Conservation (phyloP, 2,113 vertebrate genomes). For the Dolichotis patagonum region DNA sequence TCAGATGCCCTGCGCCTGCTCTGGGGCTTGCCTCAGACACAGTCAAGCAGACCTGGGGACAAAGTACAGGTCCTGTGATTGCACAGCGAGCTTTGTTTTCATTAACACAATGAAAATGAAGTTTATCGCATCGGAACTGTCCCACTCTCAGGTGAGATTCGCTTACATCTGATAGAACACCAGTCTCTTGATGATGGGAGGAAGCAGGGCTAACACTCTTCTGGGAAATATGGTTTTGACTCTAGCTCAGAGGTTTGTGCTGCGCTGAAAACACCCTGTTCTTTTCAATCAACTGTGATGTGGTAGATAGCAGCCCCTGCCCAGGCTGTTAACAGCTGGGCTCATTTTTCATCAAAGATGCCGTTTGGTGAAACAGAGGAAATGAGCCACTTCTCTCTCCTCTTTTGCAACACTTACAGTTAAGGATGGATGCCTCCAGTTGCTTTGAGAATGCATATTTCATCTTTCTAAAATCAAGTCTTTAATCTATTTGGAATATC, state of each 20-base stretch:
- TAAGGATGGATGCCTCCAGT: background rate
- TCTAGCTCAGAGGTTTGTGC: constrained; percentile 74
- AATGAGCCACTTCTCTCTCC: background rate
- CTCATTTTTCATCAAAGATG: constrained; percentile 51
- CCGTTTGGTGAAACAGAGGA: background rate
- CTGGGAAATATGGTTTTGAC: constrained; percentile 77
- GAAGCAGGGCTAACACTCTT: constrained; percentile 73
- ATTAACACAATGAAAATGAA: background rate
- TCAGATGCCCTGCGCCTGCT: no score
- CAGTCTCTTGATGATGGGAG: constrained; percentile 64
- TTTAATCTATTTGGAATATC: constrained; percentile 33
- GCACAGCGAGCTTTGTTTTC: background rate
- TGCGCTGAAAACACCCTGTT: constrained; percentile 86
- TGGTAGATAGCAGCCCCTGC: constrained; percentile 64
- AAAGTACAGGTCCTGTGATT: background rate
- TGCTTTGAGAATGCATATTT: background rate
- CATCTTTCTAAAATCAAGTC: constrained; percentile 2
- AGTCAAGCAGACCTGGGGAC: background rate
- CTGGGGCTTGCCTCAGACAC: background rate
- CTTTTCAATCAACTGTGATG: constrained; percentile 67
- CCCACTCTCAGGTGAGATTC: constrained; percentile 31
- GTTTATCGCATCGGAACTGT: background rate
- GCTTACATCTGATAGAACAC: constrained; percentile 26
- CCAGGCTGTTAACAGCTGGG: constrained; percentile 43
- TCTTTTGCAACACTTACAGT: background rate